These are phyloP conservation scores for Sthenelais limicola DNA, from an alignment of 2,888 invertebrate genomes.

Conservation along the genomic window DNA sequence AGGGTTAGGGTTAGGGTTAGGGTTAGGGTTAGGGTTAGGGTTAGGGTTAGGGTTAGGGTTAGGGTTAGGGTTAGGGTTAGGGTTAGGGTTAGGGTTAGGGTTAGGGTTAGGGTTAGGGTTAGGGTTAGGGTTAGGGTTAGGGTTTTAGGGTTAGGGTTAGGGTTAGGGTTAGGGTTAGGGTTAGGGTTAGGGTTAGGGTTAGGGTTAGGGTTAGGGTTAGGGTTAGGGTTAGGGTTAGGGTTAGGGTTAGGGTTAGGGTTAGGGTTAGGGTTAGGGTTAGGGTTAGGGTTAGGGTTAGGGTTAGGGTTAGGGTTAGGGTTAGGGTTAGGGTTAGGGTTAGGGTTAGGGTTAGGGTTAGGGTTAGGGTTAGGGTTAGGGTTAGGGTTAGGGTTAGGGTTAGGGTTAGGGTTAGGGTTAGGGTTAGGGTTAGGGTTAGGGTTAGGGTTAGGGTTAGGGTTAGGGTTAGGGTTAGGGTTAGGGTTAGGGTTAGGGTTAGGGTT, in stretches of 20 bases:
- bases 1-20: background rate
- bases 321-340: background rate
- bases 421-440: constrained; percentile 13
- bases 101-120: background rate
- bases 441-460: constrained; percentile 13
- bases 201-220: background rate
- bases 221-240: background rate
- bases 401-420: background rate
- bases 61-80: background rate
- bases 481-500: constrained; percentile 2
- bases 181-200: background rate
- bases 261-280: background rate
- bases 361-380: constrained; percentile 7
- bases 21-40: background rate
- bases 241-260: background rate
- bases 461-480: background rate
- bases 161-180: background rate
- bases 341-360: background rate
- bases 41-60: background rate
- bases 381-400: background rate
- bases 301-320: background rate
- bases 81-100: background rate
- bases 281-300: background rate
- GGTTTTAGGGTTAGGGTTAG: background rate
- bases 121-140: background rate